A percentile compares a stretch with the other conserved stretches of the same genome.
phyloP scores from a whole-genome alignment of 1,140 invertebrate genomes.

The Drosophila chauvacae region DNA sequence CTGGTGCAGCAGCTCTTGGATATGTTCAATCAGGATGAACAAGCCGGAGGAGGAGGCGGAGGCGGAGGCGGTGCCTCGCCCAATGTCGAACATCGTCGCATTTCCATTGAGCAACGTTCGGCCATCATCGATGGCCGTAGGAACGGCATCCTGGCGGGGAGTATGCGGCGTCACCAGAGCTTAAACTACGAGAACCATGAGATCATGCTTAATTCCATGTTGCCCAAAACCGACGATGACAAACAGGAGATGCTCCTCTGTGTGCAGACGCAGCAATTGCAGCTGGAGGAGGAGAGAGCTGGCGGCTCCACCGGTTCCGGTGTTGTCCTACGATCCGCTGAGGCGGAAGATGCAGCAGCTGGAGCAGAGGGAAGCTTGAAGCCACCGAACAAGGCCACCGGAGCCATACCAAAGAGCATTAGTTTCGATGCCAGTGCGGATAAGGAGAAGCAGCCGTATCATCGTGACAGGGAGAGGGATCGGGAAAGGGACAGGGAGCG shows the following conservation, averaged over 20 bases:
- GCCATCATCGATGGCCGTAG: conserved; percentile 73
- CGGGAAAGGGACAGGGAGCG: conserved; percentile 21
- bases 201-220: conserved; percentile 67
- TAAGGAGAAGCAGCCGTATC: conserved; percentile 84
- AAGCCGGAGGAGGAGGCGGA: neutral
- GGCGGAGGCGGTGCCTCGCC: neutral
- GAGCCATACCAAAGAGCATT: conserved; percentile 95
- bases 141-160: conserved; percentile 76
- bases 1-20: conserved; percentile 61
- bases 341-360: neutral
- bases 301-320: neutral
- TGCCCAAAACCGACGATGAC: conserved; percentile 69
- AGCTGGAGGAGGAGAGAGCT: conserved; percentile 32
- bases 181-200: conserved; percentile 84
- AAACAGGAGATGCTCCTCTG: conserved; percentile 71
- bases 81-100: conserved; percentile 73
- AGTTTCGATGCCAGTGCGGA: conserved; percentile 96
- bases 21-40: conserved; percentile 55
- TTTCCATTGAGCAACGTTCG: conserved; percentile 74
- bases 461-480: conserved; percentile 24
- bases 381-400: conserved; percentile 87
- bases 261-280: conserved; percentile 62
- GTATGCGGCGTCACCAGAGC: conserved; percentile 75
- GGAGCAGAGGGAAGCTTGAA: conserved; percentile 75
- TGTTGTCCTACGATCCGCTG: neutral